Conservation (phyloP, 1,140 invertebrate species). For the Drosophila hydei region DNA sequence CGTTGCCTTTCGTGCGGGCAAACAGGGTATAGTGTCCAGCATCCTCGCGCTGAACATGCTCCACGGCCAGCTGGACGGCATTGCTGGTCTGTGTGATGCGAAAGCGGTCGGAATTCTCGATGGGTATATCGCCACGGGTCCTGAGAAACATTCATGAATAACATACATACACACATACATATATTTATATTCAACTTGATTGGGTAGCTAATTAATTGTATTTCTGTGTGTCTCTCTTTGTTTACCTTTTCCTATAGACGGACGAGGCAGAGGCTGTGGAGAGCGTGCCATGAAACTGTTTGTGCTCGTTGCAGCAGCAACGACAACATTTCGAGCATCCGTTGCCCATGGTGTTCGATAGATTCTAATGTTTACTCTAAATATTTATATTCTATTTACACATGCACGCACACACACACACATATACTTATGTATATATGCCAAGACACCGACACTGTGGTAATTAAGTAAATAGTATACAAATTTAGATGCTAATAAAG, state of each 20-base stretch:
- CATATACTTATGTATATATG: not conserved
- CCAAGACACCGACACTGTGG: constrained; percentile 3
- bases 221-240: not conserved
- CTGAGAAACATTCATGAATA: constrained; percentile 39
- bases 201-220: not conserved
- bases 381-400: constrained; percentile 39
- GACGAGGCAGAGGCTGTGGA: constrained; percentile 81
- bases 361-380: constrained; percentile 27
- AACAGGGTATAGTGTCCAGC: constrained; percentile 83
- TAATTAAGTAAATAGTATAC: not conserved
- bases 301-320: constrained; percentile 80
- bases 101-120: constrained; percentile 82
- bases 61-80: constrained; percentile 82
- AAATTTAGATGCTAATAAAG: not conserved
- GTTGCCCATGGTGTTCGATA: constrained; percentile 76
- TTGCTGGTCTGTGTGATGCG: constrained; percentile 83
- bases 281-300: constrained; percentile 75
- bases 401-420: constrained; percentile 12
- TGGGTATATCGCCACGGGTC: constrained; percentile 78
- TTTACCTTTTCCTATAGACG: constrained; percentile 82
- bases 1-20: constrained; percentile 77
- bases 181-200: not conserved
- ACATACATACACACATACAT: too few relatives aligned
- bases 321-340: constrained; percentile 81
- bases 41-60: constrained; percentile 83